A percentile compares a stretch with the other conserved stretches of the same genome.
Conservation (phyloP, 2,797 vertebrate species). For the Petrocephalus sullivani region DNA sequence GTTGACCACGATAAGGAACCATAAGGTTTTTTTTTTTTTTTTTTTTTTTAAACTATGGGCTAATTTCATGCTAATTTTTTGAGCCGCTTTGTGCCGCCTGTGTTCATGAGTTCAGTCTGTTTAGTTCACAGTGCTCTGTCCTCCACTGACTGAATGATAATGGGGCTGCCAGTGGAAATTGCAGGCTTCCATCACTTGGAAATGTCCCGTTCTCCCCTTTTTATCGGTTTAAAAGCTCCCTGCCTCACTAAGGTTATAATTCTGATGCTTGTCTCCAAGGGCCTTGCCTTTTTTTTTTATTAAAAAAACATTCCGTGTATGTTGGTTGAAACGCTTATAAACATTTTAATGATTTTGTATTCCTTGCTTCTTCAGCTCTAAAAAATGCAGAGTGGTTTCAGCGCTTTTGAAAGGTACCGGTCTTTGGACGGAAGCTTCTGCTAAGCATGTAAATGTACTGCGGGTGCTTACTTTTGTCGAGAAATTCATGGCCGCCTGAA, state of each 20-base stretch:
- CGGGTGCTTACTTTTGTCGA: not conserved
- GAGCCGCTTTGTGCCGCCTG: not conserved
- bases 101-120: not conserved
- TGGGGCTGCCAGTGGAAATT: conserved; percentile 39
- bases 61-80: not conserved
- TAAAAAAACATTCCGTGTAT: not conserved
- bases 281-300: not conserved
- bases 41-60: not conserved
- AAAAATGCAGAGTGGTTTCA: not conserved
- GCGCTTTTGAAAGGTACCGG: not conserved
- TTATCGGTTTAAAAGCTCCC: conserved; percentile 32
- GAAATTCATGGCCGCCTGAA: not conserved
- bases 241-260: conserved; percentile 27
- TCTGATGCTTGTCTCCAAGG: not conserved
- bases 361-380: not conserved
- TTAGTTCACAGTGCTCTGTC: not conserved
- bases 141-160: conserved; percentile 15
- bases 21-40: too few species aligned
- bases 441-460: not conserved
- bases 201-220: conserved; percentile 32
- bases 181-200: conserved; percentile 45
- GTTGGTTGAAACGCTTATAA: conserved; percentile 26
- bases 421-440: not conserved
- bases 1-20: not conserved
- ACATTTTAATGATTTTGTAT: not conserved